Evolutionary conservation across 2,888 invertebrate species (phyloP).

Genomic region (Agrochola macilenta): DNA sequence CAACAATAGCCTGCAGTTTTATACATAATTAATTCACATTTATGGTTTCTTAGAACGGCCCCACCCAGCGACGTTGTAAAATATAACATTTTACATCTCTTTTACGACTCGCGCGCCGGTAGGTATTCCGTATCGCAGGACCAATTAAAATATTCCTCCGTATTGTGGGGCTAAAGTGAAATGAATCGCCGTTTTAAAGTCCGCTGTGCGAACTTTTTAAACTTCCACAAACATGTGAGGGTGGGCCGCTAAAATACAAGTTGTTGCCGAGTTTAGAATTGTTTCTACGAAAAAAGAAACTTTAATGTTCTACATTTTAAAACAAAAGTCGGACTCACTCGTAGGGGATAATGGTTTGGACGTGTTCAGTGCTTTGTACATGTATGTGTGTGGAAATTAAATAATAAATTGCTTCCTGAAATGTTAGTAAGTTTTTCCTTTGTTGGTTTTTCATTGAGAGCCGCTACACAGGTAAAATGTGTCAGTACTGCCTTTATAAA

Average conservation of each 20-base stretch:
- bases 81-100: constrained; percentile 71
- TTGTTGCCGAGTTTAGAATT: constrained; percentile 88
- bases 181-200: constrained; percentile 83
- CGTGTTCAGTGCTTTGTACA: constrained; percentile 77
- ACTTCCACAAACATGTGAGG: constrained; percentile 89
- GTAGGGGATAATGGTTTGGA: constrained; percentile 85
- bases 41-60: constrained; percentile 70
- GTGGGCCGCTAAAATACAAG: constrained; percentile 88
- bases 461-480: background rate
- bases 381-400: constrained; percentile 58
- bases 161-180: constrained; percentile 80
- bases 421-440: constrained; percentile 3
- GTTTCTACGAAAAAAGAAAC: constrained; percentile 87
- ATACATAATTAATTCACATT: constrained; percentile 60
- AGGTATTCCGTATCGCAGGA: constrained; percentile 72
- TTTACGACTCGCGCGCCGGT: constrained; percentile 69
- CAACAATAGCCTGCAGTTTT: constrained; percentile 62
- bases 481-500: background rate
- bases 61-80: constrained; percentile 61
- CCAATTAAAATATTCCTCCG: constrained; percentile 84
- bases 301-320: constrained; percentile 89
- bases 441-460: constrained; percentile 16
- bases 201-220: constrained; percentile 83
- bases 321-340: constrained; percentile 83
- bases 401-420: constrained; percentile 48